Percentiles rank a stretch among this genome's conserved stretches.
Evolutionary conservation across 1,140 invertebrate species (phyloP).

Genomic region (Euglossa dilemma): DNA sequence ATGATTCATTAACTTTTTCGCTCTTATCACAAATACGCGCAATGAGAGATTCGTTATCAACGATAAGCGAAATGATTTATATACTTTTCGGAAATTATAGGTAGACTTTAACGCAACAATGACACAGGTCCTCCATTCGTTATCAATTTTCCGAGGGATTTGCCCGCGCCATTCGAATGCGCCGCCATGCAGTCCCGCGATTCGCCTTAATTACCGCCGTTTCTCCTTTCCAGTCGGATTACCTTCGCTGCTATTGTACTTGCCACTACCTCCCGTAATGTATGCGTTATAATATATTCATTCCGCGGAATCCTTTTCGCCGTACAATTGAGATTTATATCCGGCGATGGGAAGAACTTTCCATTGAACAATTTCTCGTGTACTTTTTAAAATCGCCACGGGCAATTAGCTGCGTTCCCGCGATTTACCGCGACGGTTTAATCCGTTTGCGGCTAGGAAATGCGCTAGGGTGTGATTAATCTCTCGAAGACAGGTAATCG

Average conservation of each 20-base stretch:
- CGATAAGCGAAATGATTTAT: too few species aligned
- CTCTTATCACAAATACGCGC: too few species aligned
- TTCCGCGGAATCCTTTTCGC: neutral
- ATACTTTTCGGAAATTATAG: too few species aligned
- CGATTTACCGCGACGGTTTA: too few species aligned
- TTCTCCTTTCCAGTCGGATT: constrained; percentile 6
- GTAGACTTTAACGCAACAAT: too few species aligned
- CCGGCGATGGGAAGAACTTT: neutral
- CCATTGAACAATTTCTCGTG: neutral
- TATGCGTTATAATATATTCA: neutral
- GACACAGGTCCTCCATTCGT: constrained; percentile 25
- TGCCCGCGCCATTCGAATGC: constrained; percentile 12
- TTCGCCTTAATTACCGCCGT: constrained; percentile 21
- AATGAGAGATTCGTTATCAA: too few species aligned
- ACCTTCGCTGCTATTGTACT: neutral
- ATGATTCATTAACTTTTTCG: too few species aligned
- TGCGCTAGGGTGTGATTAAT: too few species aligned
- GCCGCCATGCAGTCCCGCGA: neutral
- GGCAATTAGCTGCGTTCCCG: too few species aligned
- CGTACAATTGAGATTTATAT: neutral
- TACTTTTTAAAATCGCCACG: too few species aligned
- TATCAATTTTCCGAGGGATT: constrained; percentile 46
- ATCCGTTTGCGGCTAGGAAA: too few species aligned
- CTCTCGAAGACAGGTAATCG: too few species aligned
- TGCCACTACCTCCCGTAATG: neutral